These are phyloP conservation scores for Scolopax bukidnonensis DNA, from an alignment of 2,797 vertebrate species.

Conservation along the genomic window DNA sequence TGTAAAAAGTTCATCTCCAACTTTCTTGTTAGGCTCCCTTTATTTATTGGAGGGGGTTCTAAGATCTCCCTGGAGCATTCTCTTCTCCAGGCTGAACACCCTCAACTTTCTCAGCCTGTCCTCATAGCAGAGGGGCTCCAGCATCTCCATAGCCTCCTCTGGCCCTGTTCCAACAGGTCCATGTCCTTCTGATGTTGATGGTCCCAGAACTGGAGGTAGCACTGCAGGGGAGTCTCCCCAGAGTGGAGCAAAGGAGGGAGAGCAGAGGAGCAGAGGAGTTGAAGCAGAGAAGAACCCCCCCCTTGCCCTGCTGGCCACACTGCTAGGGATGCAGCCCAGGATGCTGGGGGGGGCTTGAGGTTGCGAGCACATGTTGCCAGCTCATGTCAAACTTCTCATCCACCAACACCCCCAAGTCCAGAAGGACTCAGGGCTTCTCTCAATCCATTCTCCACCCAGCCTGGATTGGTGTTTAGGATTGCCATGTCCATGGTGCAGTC, in stretches of 20 bases:
- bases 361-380: rapidly evolving
- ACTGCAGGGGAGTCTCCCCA: not conserved
- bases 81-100: not conserved
- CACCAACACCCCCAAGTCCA: not conserved
- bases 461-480: not conserved
- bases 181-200: not conserved
- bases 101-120: not conserved
- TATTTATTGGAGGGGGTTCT: not conserved
- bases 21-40: not conserved
- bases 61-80: not conserved
- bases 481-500: not conserved
- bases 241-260: not conserved
- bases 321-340: not conserved
- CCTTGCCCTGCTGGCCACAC: not conserved
- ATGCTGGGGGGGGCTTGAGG: not conserved
- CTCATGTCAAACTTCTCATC: not conserved
- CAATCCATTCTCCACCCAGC: not conserved
- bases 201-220: not conserved
- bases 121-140: not conserved
- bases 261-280: too few relatives aligned
- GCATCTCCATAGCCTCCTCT: not conserved
- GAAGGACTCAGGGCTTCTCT: not conserved
- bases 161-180: not conserved
- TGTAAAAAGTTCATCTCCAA: not conserved
- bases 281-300: not conserved